A percentile compares a stretch with the other conserved stretches of the same genome.
phyloP scores from a whole-genome alignment of 1,140 invertebrate genomes.

The Mamestra configurata region DNA sequence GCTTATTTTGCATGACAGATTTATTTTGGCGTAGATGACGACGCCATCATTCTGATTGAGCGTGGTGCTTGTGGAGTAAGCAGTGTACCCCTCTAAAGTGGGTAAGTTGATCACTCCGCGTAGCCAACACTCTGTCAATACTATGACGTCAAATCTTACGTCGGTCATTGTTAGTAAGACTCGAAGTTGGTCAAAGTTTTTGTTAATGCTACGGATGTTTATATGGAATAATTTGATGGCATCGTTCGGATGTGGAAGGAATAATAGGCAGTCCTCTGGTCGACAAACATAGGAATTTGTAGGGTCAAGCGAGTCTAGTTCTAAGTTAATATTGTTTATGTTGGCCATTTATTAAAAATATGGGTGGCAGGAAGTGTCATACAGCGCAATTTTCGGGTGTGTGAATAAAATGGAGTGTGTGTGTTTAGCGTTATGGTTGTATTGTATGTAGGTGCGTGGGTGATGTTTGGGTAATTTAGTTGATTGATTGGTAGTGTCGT shows the following conservation, averaged over 20 bases:
- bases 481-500: too few relatives aligned
- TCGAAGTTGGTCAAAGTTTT: constrained; percentile 36
- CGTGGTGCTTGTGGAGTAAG: not conserved
- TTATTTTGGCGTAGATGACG: not conserved
- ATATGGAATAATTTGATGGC: not conserved
- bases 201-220: constrained; percentile 46
- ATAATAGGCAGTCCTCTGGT: not conserved
- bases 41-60: constrained; percentile 1
- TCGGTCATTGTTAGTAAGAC: constrained; percentile 14
- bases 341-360: too few relatives aligned
- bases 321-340: too few relatives aligned
- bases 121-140: constrained; percentile 8
- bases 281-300: not conserved
- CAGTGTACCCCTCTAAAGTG: not conserved
- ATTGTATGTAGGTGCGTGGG: too few relatives aligned
- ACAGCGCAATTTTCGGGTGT: too few relatives aligned
- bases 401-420: too few relatives aligned
- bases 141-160: constrained; percentile 32
- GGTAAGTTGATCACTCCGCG: not conserved
- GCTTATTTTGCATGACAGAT: not conserved
- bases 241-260: not conserved
- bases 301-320: too few relatives aligned
- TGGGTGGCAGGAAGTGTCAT: too few relatives aligned
- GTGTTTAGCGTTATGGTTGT: too few relatives aligned
- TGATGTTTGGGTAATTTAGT: too few relatives aligned